Base-by-base conservation (phyloP, 2,888 invertebrate genomes). In the Meteorus cinctellus region DNA sequence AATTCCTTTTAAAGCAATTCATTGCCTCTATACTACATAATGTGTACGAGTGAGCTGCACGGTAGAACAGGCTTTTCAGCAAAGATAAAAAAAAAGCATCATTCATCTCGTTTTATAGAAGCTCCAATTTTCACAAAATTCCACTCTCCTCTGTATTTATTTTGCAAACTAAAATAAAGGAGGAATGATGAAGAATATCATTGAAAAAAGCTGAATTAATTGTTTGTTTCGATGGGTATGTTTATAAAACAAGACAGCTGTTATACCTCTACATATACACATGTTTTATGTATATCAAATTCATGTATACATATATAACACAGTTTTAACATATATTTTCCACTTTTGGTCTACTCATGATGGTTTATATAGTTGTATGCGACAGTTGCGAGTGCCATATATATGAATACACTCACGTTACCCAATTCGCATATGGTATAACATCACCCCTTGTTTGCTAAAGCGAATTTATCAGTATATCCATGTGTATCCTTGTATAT, bases 371-470 rank as follows among this genome's bases (percentile, higher is more conserved):
- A 55, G 55, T 55, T n/a, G 55, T 55, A 55, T 19, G n/a, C 10
- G 55, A 55, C 55, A 55, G 4, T 55, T 55, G 55, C 16, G 16
- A 62, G n/a, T 62, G 31, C 3, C 2, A 12, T 67, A 24, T 36
- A 10, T 45, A 48, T 66, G 34, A 6, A 66, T 41, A 67, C 16
- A 60, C 12, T 41, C 45, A 45, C 16, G 72, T 36, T 48, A 67
- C 48, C 73, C 74, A 76, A 73, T 36, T 75, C 74, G 84, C 86
- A 84, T 84, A 86, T 83, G 86, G 84, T 86, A 84, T 86, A 84
- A 82, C 83, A 82, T 85, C 84, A 80, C 81, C 80, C 79, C 81
- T 82, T 86, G 84, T 85, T 87, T 86, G 84, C 84, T 83, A 84
- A 85, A 86, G 83, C 82, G 55, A 74, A 76, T 68, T 67, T 60